Conservation (phyloP, 1,140 invertebrate genomes). For the Leptestheria dahalacensis region DNA sequence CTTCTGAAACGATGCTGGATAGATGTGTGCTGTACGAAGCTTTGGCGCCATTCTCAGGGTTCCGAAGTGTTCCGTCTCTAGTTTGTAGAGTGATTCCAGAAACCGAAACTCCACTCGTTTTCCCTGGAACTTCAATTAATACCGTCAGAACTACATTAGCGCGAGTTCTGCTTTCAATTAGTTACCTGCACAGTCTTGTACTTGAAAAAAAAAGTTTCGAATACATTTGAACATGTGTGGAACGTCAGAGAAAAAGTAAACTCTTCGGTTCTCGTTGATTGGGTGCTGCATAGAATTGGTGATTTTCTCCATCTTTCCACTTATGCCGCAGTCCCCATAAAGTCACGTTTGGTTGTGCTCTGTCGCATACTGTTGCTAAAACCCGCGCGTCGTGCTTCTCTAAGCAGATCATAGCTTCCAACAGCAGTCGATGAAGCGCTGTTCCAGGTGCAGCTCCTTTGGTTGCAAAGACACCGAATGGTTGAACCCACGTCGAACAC, state of each 20-base stretch:
- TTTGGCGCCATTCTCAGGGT: constrained; percentile 10
- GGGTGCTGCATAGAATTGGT: neutral
- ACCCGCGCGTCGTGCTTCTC: neutral
- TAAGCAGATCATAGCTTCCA: neutral
- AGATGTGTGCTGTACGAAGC: constrained; percentile 5
- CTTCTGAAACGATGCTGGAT: constrained; percentile 12
- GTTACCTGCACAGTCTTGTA: neutral
- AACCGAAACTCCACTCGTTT: neutral
- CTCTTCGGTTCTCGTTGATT: neutral
- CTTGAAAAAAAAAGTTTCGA: neutral
- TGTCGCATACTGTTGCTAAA: neutral
- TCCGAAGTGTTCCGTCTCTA: neutral
- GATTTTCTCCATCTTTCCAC: neutral
- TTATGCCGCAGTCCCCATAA: neutral
- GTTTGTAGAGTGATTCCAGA: neutral
- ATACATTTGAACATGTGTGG: constrained; percentile 13
- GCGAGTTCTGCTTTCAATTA: too few relatives aligned
- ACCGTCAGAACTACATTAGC: neutral
- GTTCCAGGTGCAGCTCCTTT: constrained; percentile 3
- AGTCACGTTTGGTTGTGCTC: neutral
- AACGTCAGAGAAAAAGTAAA: neutral
- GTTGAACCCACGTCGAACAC: neutral
- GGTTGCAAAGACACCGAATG: neutral
- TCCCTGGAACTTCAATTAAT: neutral
- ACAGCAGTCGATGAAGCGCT: neutral